Percentiles rank a stretch among this genome's conserved stretches.
phyloP scores from a whole-genome alignment of 1,140 invertebrate genomes.

The Paracyclopina nana region DNA sequence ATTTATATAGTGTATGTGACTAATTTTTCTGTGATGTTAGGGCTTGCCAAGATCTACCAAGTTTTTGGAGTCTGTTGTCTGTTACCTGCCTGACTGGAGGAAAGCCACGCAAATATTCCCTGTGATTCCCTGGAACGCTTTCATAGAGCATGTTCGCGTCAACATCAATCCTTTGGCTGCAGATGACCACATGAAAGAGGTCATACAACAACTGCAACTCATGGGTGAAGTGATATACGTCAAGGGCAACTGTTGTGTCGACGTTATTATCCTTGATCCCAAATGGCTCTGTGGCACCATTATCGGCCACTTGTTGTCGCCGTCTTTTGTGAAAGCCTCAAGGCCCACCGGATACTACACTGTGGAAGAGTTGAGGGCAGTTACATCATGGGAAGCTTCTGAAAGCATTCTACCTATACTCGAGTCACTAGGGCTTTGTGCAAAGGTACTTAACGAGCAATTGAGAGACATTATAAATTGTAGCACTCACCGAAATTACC shows the following conservation, averaged over 20 bases:
- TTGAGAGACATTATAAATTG: not conserved
- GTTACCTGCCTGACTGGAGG: slow-evolving; percentile 34
- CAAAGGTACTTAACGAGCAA: too few species aligned
- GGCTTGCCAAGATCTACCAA: slow-evolving; percentile 37
- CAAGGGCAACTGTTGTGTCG: slow-evolving; percentile 25
- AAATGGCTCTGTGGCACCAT: slow-evolving; percentile 51
- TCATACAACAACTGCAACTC: slow-evolving; percentile 44
- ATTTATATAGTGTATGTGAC: too few species aligned
- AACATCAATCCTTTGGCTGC: slow-evolving; percentile 46
- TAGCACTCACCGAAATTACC: not conserved
- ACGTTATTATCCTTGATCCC: slow-evolving; percentile 49
- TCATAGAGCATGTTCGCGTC: slow-evolving; percentile 37
- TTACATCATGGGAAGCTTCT: slow-evolving; percentile 47
- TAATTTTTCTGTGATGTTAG: too few species aligned
- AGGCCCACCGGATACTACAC: slow-evolving; percentile 50
- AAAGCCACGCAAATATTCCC: slow-evolving; percentile 37
- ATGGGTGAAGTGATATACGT: slow-evolving; percentile 42
- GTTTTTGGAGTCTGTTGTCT: slow-evolving; percentile 38
- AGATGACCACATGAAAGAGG: slow-evolving; percentile 41
- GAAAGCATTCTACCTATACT: slow-evolving; percentile 45
- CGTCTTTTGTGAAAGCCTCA: slow-evolving; percentile 40
- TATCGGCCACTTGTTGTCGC: slow-evolving; percentile 45
- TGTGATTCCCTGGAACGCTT: slow-evolving; percentile 42
- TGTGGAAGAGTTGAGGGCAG: slow-evolving; percentile 54
- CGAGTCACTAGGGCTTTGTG: slow-evolving; percentile 47